Conservation (phyloP, 2,888 invertebrate species). For the Eulithis prunata region DNA sequence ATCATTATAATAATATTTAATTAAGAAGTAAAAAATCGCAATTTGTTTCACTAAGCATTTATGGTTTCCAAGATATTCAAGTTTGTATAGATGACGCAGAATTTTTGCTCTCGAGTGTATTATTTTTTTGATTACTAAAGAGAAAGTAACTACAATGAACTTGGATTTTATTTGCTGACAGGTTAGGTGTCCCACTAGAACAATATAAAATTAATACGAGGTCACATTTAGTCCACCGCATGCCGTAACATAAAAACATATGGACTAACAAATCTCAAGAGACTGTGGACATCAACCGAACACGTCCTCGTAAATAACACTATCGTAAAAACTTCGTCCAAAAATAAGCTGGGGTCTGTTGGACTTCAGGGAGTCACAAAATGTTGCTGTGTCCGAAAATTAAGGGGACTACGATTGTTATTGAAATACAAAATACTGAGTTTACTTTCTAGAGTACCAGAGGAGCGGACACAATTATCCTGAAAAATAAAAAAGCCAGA, state of each 20-base stretch:
- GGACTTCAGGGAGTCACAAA: slow-evolving; percentile 29
- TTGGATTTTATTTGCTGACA: background rate
- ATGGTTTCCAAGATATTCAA: too few relatives aligned
- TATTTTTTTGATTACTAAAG: too few relatives aligned
- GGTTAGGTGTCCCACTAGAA: background rate
- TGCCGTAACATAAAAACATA: slow-evolving; percentile 18
- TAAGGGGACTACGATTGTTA: slow-evolving; percentile 8
- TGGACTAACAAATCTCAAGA: slow-evolving; percentile 13
- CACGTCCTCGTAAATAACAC: slow-evolving; percentile 25
- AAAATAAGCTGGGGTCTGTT: slow-evolving; percentile 30
- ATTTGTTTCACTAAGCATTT: too few relatives aligned
- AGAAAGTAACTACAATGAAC: too few relatives aligned
- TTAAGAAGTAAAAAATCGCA: too few relatives aligned
- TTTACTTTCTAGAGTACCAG: background rate
- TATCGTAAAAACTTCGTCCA: slow-evolving; percentile 30
- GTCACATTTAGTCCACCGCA: background rate
- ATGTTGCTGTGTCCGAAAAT: slow-evolving; percentile 15
- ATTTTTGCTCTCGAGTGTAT: too few relatives aligned
- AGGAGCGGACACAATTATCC: background rate
- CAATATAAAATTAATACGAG: background rate
- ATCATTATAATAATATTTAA: too few relatives aligned
- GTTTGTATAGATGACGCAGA: too few relatives aligned
- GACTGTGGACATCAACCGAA: slow-evolving; percentile 12
- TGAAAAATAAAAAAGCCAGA: background rate
- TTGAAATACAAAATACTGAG: background rate